These are phyloP conservation scores for Diacarnus erythraeanus DNA, from an alignment of 37 sponge, comb jelly and placozoan species.

Conservation along the genomic window DNA sequence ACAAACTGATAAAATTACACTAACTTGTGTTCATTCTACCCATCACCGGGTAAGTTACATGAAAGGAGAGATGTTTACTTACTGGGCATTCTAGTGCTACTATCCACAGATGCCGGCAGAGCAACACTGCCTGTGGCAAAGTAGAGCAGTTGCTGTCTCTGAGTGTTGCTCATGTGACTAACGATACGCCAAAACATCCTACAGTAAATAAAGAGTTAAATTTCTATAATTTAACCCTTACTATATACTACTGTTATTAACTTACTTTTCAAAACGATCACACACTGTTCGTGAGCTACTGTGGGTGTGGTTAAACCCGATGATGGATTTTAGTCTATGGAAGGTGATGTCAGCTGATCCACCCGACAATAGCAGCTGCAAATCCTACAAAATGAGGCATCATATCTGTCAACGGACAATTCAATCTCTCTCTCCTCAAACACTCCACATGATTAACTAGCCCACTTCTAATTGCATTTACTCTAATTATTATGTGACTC, in stretches of 20 bases:
- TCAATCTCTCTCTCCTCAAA: too few species aligned
- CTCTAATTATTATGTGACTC: too few species aligned
- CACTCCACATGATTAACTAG: too few species aligned
- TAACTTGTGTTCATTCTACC: too few species aligned
- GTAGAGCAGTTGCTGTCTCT: slow-evolving; percentile 94
- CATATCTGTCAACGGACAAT: too few species aligned
- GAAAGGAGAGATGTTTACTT: too few species aligned
- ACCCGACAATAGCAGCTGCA: slow-evolving; percentile 90
- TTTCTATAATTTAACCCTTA: too few species aligned
- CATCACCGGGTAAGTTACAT: too few species aligned
- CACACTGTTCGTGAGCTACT: slow-evolving; percentile 18
- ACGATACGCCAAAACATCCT: slow-evolving; percentile 97
- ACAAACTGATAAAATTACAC: too few species aligned
- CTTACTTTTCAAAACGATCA: slow-evolving; percentile 80
- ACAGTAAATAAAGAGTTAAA: too few species aligned
- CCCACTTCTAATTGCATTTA: too few species aligned
- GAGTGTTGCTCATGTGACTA: slow-evolving; percentile 82
- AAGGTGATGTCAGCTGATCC: slow-evolving; percentile 81
- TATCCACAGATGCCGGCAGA: slow-evolving; percentile 45
- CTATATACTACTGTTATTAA: not conserved
- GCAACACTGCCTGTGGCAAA: slow-evolving; percentile 91
- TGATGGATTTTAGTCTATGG: slow-evolving; percentile 67
- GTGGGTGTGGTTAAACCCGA: slow-evolving; percentile 79
- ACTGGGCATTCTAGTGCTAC: slow-evolving; percentile 2
- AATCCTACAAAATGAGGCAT: slow-evolving; percentile 56